Conservation (phyloP, 23 tunicate genomes). For the Botrylloides violaceus region DNA sequence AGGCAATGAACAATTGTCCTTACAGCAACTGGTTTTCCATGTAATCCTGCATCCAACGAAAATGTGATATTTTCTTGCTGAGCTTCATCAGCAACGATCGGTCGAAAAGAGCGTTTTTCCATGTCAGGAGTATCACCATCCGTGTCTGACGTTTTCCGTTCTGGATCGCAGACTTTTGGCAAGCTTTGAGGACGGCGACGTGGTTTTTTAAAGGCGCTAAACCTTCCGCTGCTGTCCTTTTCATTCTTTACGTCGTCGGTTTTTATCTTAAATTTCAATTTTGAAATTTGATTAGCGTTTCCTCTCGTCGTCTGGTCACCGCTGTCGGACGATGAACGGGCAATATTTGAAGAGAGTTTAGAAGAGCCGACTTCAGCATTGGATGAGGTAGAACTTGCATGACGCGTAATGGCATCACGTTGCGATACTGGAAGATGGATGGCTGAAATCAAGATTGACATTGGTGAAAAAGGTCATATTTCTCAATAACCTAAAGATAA, state of each 20-base stretch:
- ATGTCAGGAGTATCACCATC: slow-evolving; percentile 11
- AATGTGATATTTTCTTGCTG: background rate
- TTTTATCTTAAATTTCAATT: background rate
- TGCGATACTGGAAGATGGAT: background rate
- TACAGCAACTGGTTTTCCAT: background rate
- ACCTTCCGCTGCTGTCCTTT: background rate
- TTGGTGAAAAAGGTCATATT: background rate
- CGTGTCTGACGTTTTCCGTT: background rate
- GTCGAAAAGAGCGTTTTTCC: background rate
- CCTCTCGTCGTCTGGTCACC: slow-evolving; percentile 10
- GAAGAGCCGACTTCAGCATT: background rate
- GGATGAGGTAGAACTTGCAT: slow-evolving; percentile 17
- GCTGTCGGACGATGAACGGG: slow-evolving; percentile 5
- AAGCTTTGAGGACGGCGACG: slow-evolving; percentile 13
- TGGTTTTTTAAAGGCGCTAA: slow-evolving; percentile 21
- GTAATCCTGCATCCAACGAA: background rate
- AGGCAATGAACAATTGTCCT: too few species aligned
- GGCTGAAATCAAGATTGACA: background rate
- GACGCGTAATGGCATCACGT: background rate
- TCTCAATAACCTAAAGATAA: background rate
- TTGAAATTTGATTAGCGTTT: slow-evolving; percentile 6
- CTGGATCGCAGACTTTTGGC: background rate
- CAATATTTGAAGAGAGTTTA: background rate
- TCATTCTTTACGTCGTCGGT: background rate
- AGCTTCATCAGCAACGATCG: background rate